phyloP scores from a whole-genome alignment of 2,113 vertebrate genomes.

The Neodon shergylaensis region DNA sequence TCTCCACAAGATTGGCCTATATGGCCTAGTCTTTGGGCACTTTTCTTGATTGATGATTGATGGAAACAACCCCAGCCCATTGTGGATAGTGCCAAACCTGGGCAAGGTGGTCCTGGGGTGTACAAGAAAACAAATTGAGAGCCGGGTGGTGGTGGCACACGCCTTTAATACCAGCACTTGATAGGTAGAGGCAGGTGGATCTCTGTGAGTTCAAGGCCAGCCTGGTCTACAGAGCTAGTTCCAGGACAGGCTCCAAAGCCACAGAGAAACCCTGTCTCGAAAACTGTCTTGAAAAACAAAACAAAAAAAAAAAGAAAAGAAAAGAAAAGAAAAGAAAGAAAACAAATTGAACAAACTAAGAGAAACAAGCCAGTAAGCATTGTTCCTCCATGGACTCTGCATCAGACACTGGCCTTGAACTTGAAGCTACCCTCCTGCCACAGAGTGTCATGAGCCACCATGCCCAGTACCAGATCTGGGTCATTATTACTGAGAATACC shows the following conservation, averaged over 20 bases:
- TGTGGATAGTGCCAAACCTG: neutral
- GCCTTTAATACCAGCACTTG: no score
- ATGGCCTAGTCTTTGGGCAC: neutral
- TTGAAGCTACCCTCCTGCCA: neutral
- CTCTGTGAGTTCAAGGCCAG: no score
- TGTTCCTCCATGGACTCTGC: neutral
- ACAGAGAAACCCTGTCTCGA: no score
- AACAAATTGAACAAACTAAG: neutral
- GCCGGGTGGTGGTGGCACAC: no score
- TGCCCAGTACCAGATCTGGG: neutral
- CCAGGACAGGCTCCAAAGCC: no score
- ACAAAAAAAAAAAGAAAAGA: no score
- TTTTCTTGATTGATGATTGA: neutral
- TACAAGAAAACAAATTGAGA: neutral
- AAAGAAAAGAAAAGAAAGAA: no score
- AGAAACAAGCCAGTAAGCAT: neutral
- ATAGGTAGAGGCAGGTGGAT: no score
- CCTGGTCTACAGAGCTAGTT: no score
- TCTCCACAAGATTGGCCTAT: neutral
- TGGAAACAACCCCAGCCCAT: neutral
- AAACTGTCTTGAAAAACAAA: no score
- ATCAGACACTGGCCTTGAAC: neutral
- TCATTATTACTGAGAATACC: neutral
- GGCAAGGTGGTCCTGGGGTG: neutral
- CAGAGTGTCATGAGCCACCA: neutral